Conservation (phyloP, 2,888 invertebrate genomes). For the Chrysolina americana region DNA sequence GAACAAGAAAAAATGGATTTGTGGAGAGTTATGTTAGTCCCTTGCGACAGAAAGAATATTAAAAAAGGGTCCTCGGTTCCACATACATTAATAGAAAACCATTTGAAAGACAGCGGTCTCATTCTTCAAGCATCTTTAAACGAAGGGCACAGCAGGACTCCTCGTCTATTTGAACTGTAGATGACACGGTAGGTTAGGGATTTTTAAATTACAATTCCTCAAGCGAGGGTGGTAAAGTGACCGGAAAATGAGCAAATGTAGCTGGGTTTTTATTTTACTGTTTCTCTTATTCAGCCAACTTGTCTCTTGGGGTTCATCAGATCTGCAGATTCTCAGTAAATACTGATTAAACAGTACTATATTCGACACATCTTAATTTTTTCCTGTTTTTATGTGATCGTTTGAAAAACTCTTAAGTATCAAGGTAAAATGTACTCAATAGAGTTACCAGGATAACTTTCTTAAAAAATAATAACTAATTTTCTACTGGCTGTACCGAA, state of each 20-base stretch:
- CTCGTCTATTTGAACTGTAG: slow-evolving; percentile 46
- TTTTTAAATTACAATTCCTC: slow-evolving; percentile 67
- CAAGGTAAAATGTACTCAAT: too few species aligned
- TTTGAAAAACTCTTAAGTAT: too few species aligned
- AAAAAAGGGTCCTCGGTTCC: slow-evolving; percentile 57
- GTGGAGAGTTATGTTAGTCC: slow-evolving; percentile 61
- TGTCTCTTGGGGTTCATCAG: neutral
- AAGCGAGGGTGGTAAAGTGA: slow-evolving; percentile 53
- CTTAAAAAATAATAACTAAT: too few species aligned
- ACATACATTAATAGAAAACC: slow-evolving; percentile 50
- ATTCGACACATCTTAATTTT: too few species aligned
- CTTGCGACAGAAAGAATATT: slow-evolving; percentile 61
- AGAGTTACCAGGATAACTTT: too few species aligned
- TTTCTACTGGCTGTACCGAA: too few species aligned
- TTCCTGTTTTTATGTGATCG: too few species aligned
- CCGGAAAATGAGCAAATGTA: slow-evolving; percentile 48
- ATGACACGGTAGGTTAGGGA: slow-evolving; percentile 57
- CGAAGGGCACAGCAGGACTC: slow-evolving; percentile 27
- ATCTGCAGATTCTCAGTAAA: neutral
- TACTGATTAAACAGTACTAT: too few species aligned
- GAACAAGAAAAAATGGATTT: slow-evolving; percentile 65
- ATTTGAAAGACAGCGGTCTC: slow-evolving; percentile 38
- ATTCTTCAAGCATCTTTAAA: slow-evolving; percentile 28
- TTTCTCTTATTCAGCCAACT: slow-evolving; percentile 1
- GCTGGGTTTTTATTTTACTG: slow-evolving; percentile 23